Percentiles rank a stretch among this genome's conserved stretches.
Evolutionary conservation across 2,113 vertebrate species (phyloP).

Genomic region (Micronycteris hirsuta): DNA sequence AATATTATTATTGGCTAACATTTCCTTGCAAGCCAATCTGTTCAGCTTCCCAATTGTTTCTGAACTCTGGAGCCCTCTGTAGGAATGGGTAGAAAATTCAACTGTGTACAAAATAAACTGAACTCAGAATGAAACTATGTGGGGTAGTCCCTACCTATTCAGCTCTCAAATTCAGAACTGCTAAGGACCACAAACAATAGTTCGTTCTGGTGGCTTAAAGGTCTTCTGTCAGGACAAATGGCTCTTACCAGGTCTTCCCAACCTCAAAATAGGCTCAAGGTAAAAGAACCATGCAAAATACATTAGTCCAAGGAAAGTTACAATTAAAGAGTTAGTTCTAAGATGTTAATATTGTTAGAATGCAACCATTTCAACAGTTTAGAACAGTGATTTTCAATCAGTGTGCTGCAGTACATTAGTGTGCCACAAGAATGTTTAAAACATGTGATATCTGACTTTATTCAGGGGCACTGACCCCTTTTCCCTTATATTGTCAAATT

Average conservation of each 20-base stretch:
- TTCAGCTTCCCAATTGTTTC: background rate
- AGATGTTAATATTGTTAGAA: background rate
- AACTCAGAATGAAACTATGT: background rate
- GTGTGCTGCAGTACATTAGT: background rate
- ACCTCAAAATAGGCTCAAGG: background rate
- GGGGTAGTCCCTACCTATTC: background rate
- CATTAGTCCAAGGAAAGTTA: background rate
- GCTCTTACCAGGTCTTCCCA: background rate
- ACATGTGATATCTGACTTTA: background rate
- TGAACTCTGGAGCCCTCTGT: slow-evolving; percentile 22
- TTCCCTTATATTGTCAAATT: background rate
- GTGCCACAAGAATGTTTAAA: background rate
- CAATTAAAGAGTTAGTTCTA: background rate
- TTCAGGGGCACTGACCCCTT: background rate
- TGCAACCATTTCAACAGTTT: background rate
- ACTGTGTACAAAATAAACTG: background rate
- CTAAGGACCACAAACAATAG: background rate
- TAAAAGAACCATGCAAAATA: background rate
- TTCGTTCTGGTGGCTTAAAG: background rate
- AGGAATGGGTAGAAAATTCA: background rate
- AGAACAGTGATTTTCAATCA: background rate
- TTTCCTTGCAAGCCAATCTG: background rate
- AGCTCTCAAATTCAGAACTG: background rate
- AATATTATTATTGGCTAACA: background rate
- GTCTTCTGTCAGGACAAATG: background rate